Evolutionary conservation across 2,113 vertebrate genomes (phyloP).

Genomic region (Asarcornis scutulata): DNA sequence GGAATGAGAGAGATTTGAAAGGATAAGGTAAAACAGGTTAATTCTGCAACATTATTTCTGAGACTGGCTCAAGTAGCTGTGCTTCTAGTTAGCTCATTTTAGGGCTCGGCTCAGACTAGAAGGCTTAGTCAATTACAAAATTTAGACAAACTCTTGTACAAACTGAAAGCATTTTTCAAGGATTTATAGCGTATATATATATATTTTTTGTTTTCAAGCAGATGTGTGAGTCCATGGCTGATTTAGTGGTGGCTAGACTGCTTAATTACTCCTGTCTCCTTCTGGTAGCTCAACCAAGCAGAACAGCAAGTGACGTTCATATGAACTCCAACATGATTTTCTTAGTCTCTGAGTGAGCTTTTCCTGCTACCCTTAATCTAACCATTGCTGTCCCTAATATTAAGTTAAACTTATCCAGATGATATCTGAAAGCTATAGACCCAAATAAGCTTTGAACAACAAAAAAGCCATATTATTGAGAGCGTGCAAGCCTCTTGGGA

Average conservation of each 20-base stretch:
- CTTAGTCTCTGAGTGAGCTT: not conserved
- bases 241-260: not conserved
- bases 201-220: not conserved
- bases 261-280: not conserved
- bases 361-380: not conserved
- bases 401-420: not conserved
- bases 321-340: not conserved
- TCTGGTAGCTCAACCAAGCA: not conserved
- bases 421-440: not conserved
- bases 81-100: not conserved
- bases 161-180: not conserved
- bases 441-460: not conserved
- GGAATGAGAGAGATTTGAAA: not conserved
- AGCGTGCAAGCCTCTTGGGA: not conserved
- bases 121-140: not conserved
- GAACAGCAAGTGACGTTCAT: not conserved
- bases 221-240: not conserved
- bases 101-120: not conserved
- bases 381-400: not conserved
- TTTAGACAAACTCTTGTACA: not conserved
- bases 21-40: not conserved
- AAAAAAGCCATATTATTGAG: not conserved
- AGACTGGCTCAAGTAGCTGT: not conserved
- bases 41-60: not conserved
- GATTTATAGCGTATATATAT: not conserved